A percentile compares a stretch with the other conserved stretches of the same genome.
Evolutionary conservation across 1,140 invertebrate genomes (phyloP).

Genomic region (Trichonephila clavipes): DNA sequence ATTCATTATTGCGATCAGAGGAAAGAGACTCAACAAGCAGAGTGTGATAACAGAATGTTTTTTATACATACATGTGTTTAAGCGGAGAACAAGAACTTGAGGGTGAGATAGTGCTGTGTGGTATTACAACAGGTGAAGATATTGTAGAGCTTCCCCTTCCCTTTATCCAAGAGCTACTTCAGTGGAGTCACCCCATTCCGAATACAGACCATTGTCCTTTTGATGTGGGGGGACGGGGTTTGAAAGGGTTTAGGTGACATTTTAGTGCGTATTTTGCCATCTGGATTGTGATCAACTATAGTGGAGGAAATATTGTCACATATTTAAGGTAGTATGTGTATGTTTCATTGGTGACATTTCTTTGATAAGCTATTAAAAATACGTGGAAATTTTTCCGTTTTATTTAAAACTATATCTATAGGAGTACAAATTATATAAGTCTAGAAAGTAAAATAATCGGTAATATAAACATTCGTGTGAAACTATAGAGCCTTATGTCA

Average conservation of each 20-base stretch:
- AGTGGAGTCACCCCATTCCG: neutral
- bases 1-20: conserved; percentile 68
- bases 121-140: conserved; percentile 19
- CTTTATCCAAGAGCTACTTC: neutral
- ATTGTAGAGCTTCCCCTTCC: neutral
- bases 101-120: neutral
- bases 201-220: neutral
- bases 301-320: neutral
- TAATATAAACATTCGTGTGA: too few relatives aligned
- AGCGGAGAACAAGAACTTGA: neutral
- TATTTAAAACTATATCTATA: too few relatives aligned
- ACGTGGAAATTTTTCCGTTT: neutral
- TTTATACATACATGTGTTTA: neutral
- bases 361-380: neutral
- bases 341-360: neutral
- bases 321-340: neutral
- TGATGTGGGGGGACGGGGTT: neutral
- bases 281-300: neutral
- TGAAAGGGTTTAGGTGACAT: neutral
- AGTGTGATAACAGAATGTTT: neutral
- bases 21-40: neutral
- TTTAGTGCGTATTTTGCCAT: neutral
- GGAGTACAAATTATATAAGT: too few relatives aligned
- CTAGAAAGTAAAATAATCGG: too few relatives aligned
- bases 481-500: too few relatives aligned